Percentiles rank a stretch among this genome's conserved stretches.
Evolutionary conservation across 2,888 invertebrate genomes (phyloP).

Genomic region (Cerceris rybyensis): DNA sequence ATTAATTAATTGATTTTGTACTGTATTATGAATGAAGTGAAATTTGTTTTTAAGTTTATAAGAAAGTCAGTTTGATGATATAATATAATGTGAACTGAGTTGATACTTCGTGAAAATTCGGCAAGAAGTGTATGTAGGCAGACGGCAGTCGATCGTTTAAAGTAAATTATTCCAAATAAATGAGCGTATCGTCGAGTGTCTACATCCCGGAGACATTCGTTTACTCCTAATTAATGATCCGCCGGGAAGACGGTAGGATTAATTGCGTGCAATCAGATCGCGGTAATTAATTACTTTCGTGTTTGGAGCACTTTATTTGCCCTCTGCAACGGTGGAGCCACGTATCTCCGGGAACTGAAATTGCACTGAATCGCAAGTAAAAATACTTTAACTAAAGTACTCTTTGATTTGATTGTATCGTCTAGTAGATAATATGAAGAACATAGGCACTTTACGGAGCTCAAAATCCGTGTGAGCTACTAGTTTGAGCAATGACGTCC

Average conservation of each 20-base stretch:
- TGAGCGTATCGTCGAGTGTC: slow-evolving; percentile 60
- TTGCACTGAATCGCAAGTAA: slow-evolving; percentile 37
- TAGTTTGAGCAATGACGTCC: too few relatives aligned
- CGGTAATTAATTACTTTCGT: slow-evolving; percentile 65
- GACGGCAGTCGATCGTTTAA: slow-evolving; percentile 50
- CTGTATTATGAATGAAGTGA: too few relatives aligned
- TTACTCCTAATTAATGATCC: slow-evolving; percentile 69
- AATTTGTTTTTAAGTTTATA: too few relatives aligned
- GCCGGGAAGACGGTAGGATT: slow-evolving; percentile 65
- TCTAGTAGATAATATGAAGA: not conserved
- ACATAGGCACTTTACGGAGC: too few relatives aligned
- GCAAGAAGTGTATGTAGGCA: slow-evolving; percentile 15
- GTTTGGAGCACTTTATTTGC: slow-evolving; percentile 67
- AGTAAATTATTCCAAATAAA: slow-evolving; percentile 70
- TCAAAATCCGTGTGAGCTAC: too few relatives aligned
- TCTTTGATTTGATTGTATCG: not conserved
- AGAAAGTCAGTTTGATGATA: not conserved
- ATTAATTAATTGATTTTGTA: too few relatives aligned
- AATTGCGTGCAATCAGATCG: slow-evolving; percentile 70
- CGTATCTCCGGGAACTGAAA: slow-evolving; percentile 48
- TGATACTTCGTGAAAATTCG: not conserved
- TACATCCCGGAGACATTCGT: slow-evolving; percentile 67
- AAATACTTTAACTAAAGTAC: slow-evolving; percentile 55
- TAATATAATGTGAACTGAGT: not conserved
- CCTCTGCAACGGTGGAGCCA: slow-evolving; percentile 39